Evolutionary conservation across 2,113 vertebrate species (phyloP), one percentile per base, ranked within the genome.

Genomic region (Eira barbara): DNA sequence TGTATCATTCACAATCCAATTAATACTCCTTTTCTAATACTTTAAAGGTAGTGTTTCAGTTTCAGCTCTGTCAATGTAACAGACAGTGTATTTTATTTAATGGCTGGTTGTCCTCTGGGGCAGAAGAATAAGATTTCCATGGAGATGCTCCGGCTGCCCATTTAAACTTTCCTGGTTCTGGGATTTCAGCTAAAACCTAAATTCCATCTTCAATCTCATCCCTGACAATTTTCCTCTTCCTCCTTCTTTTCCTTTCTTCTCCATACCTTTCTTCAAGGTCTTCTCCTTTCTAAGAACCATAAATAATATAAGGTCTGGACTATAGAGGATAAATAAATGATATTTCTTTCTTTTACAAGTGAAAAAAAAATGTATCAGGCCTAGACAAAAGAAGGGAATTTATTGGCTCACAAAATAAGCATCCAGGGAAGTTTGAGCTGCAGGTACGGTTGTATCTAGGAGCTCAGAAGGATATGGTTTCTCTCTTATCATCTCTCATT

Each of bases 1-100:
- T 96, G 42, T 71, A 61, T 94, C 97, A 96, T 91, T 97, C 94
- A 61, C 82, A 59, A 94, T 87, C 83, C 91, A 63, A 83, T 91
- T 94, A 65, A 98, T 97, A 92, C 89, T 7, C 13, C 89, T 92
- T 96, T 82, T 39, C 73, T 97, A 87, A 39, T 8, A 14, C 49
- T 94, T 39, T 74, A 59, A 11, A 14, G n/a, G 25, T n/a, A 52
- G 11, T 13, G 7, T 61, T 80, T 91, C n/a, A 7, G 3, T 21
- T 88, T 67, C 67, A 63, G 83, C 95, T 76, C 3, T 2, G 0
- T 34, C 45, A 42, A 25, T 45, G 21, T 90, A 83, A 92, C 49
- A 63, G 91, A 95, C 3, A n/a, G 49, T 91, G 69, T 4, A 82
- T 91, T 96, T 83, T 67, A 49, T 47, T 82, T 81, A 94, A 23